A percentile compares a stretch with the other conserved stretches of the same genome.
Evolutionary conservation across 2,113 vertebrate genomes (phyloP).

Genomic region (Saccopteryx bilineata): DNA sequence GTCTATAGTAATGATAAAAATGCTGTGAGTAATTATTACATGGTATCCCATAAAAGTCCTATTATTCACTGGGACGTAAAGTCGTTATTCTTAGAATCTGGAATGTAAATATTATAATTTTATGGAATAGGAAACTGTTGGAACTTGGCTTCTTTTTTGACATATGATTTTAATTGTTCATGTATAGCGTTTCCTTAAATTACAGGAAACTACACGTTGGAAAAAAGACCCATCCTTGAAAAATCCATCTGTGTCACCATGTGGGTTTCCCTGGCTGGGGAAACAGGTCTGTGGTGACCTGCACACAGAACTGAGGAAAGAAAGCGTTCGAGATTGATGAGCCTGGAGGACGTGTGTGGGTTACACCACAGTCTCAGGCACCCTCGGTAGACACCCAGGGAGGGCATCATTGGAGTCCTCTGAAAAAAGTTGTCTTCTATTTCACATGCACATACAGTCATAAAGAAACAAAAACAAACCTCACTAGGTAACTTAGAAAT

Average conservation of each 20-base stretch:
- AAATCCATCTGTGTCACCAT: background rate
- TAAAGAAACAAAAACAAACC: background rate
- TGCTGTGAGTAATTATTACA: background rate
- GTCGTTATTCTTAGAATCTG: conserved; percentile 4
- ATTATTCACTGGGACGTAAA: background rate
- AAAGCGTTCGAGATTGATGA: conserved; percentile 61
- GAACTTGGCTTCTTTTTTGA: conserved; percentile 53
- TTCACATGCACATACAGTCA: background rate
- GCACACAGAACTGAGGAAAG: conserved; percentile 50
- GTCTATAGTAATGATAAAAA: conserved; percentile 5
- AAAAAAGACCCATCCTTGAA: conserved; percentile 18
- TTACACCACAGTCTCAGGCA: background rate
- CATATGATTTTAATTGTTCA: conserved; percentile 65
- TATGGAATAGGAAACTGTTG: conserved; percentile 48
- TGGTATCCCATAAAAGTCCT: background rate
- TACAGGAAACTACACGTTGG: background rate
- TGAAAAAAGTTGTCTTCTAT: background rate
- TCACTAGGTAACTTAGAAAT: background rate
- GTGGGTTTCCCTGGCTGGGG: conserved; percentile 29
- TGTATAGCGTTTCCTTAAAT: conserved; percentile 52
- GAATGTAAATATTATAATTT: conserved; percentile 61
- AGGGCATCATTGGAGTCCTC: background rate
- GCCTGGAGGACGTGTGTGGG: background rate
- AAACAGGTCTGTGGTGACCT: conserved; percentile 56
- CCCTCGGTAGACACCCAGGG: background rate